phyloP scores from a whole-genome alignment of 2,888 invertebrate species.

The Sinotaia quadrata region DNA sequence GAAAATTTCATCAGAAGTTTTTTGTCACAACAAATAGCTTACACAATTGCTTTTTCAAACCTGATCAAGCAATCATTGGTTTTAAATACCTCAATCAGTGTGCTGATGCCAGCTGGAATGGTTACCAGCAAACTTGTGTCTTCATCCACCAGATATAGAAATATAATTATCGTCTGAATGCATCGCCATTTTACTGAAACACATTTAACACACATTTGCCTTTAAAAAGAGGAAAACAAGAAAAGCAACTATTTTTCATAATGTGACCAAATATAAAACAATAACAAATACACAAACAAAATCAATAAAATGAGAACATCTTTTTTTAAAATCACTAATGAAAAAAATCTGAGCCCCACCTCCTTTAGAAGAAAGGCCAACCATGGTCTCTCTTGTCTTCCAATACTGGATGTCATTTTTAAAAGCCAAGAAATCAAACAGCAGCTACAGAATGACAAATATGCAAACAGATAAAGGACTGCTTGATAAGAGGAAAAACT shows the following conservation, averaged over 20 bases:
- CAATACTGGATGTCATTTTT: conserved; percentile 98
- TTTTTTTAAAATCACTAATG: background rate
- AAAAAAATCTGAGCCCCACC: conserved; percentile 51
- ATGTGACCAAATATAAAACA: background rate
- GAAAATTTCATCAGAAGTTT: too few relatives aligned
- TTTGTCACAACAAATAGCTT: too few relatives aligned
- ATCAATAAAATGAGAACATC: background rate
- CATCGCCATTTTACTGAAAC: conserved; percentile 88
- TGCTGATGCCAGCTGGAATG: conserved; percentile 87
- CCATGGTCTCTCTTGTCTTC: conserved; percentile 87
- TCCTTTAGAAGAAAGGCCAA: conserved; percentile 88
- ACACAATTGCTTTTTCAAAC: too few relatives aligned
- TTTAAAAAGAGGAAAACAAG: background rate
- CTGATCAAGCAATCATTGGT: too few relatives aligned
- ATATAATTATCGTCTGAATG: conserved; percentile 87
- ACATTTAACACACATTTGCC: background rate
- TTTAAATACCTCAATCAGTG: conserved; percentile 85
- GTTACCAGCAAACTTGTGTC: conserved; percentile 91
- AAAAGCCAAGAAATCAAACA: conserved; percentile 97
- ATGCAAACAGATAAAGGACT: background rate
- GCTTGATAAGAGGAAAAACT: background rate
- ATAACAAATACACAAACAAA: background rate
- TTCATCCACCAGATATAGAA: conserved; percentile 92
- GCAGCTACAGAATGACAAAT: conserved; percentile 63
- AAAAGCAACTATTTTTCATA: background rate